phyloP scores from a whole-genome alignment of 2,888 invertebrate genomes.

The Flabesymbios commensalis region DNA sequence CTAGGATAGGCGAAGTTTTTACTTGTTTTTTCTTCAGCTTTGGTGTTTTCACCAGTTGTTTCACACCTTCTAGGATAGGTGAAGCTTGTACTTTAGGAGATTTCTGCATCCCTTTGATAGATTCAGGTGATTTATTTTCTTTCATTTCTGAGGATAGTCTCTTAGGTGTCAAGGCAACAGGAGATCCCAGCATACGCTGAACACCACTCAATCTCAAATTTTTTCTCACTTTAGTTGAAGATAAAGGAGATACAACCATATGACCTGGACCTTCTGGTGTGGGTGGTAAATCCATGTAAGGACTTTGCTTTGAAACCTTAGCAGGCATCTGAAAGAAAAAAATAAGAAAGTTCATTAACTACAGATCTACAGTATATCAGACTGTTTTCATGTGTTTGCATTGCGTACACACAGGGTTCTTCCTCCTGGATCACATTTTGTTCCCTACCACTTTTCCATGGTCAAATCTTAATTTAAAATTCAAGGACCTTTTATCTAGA shows the following conservation, averaged over 20 bases:
- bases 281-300: constrained; percentile 55
- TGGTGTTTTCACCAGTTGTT: constrained; percentile 28
- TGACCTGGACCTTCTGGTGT: constrained; percentile 57
- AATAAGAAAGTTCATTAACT: too few species aligned
- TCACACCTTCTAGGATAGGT: constrained; percentile 27
- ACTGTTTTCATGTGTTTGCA: too few species aligned
- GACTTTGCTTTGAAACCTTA: constrained; percentile 19
- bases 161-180: constrained; percentile 1
- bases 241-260: constrained; percentile 58
- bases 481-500: too few species aligned
- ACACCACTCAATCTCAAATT: neutral
- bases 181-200: neutral
- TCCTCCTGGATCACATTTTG: too few species aligned
- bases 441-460: too few species aligned
- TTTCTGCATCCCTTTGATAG: constrained; percentile 25
- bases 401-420: too few species aligned
- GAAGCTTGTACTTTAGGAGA: constrained; percentile 28
- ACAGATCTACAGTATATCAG: too few species aligned
- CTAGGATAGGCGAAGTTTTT: constrained; percentile 14
- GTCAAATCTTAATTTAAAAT: too few species aligned
- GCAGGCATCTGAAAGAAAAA: too few species aligned
- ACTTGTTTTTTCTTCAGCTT: too few species aligned
- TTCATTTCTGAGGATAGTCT: constrained; percentile 16
- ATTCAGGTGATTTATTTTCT: constrained; percentile 9
- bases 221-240: too few species aligned